These are phyloP conservation scores for Laticauda colubrina DNA, from an alignment of 2,113 vertebrate genomes.

Conservation along the genomic window DNA sequence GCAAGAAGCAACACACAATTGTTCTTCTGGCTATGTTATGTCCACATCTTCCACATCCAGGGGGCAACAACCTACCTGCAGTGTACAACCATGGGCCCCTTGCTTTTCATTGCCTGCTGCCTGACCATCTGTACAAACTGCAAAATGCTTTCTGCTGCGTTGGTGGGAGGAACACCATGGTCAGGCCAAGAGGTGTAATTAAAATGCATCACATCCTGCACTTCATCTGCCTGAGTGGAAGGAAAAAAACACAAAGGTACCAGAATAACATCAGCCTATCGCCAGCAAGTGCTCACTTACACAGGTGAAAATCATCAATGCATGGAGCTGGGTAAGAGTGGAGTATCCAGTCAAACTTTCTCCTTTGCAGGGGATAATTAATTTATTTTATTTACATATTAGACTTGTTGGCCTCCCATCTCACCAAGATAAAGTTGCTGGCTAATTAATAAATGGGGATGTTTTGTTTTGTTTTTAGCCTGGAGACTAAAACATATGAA, in stretches of 20 bases:
- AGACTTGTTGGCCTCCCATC: not conserved
- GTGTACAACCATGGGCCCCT: constrained; percentile 87
- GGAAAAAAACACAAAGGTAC: not conserved
- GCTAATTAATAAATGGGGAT: not conserved
- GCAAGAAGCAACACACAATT: not conserved
- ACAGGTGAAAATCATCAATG: not conserved
- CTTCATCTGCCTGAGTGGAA: constrained; percentile 82
- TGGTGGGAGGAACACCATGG: constrained; percentile 90
- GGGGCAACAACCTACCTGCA: constrained; percentile 80
- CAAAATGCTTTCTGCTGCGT: constrained; percentile 90
- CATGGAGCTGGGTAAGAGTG: not conserved
- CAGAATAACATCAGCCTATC: not conserved
- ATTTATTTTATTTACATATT: not conserved
- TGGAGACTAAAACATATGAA: no score
- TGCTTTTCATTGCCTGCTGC: constrained; percentile 83
- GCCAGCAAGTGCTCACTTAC: not conserved
- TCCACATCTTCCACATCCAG: not conserved
- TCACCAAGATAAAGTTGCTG: not conserved
- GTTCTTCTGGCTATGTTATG: rapidly evolving
- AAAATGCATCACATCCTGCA: constrained; percentile 87
- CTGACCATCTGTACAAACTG: constrained; percentile 93
- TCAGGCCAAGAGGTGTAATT: constrained; percentile 98
- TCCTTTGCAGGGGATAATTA: not conserved
- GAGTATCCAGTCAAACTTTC: not conserved
- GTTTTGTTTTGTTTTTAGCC: no score